These are phyloP conservation scores for Gasteruption jaculator DNA, from an alignment of 2,888 invertebrate species.

Conservation along the genomic window DNA sequence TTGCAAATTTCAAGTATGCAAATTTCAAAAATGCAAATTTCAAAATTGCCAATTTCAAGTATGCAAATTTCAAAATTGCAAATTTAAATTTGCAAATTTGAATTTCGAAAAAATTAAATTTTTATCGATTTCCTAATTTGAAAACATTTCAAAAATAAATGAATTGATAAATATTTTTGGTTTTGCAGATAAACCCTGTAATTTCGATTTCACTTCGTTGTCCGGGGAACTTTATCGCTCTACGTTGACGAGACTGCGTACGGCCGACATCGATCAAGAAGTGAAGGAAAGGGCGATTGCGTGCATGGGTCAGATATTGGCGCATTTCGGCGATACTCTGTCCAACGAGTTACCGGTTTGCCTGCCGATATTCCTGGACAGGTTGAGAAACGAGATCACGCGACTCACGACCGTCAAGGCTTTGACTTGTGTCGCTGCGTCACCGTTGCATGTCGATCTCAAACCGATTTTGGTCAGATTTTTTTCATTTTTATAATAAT, in stretches of 20 bases:
- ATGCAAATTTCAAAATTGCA: too few relatives aligned
- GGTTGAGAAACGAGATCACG: slow-evolving; percentile 95
- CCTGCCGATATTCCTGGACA: slow-evolving; percentile 91
- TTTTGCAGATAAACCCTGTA: slow-evolving; percentile 50
- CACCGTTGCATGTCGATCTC: slow-evolving; percentile 80
- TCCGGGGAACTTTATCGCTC: slow-evolving; percentile 78
- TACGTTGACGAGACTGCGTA: slow-evolving; percentile 79
- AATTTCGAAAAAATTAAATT: slow-evolving; percentile 1
- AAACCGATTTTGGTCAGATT: slow-evolving; percentile 72
- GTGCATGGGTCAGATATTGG: slow-evolving; percentile 92
- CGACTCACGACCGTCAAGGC: slow-evolving; percentile 95
- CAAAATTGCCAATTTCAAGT: too few relatives aligned
- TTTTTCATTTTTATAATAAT: too few relatives aligned
- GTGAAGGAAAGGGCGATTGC: slow-evolving; percentile 98
- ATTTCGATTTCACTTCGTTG: slow-evolving; percentile 74
- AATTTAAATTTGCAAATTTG: slow-evolving; percentile 1
- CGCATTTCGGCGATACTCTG: slow-evolving; percentile 85
- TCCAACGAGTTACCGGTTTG: slow-evolving; percentile 77
- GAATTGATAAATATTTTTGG: slow-evolving; percentile 2
- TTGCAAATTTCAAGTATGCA: too few relatives aligned
- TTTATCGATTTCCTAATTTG: slow-evolving; percentile 3
- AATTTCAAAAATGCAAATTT: too few relatives aligned
- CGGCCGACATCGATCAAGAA: slow-evolving; percentile 98
- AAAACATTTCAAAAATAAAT: slow-evolving; percentile 1
- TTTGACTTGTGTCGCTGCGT: slow-evolving; percentile 88